Base-by-base conservation (phyloP, 64 coral and sea anemone genomes). In the Pachyseris speciosa region DNA sequence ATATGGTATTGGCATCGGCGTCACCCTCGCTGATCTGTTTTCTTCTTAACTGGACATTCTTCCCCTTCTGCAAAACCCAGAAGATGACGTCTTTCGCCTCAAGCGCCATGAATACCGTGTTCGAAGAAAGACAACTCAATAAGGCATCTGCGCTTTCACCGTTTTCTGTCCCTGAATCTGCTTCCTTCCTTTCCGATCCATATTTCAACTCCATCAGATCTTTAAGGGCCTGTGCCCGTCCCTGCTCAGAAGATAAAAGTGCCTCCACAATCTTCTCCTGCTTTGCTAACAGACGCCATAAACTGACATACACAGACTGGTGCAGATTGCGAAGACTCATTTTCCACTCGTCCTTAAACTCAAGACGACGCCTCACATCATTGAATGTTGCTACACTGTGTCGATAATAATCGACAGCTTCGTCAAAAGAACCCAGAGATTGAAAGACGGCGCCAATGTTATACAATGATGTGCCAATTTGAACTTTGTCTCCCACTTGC, bases 161-260 rank as follows among this genome's bases (percentile, higher is more conserved):
- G n/a, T 15, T 68, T 68, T 7, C 10, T 27, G 65, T 15, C 33
- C 65, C 67, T 70, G 34, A 39, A 24, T 15, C 41, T 1, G 43
- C 5, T 10, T 26, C 25, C 0, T 3, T 30, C 30, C 0, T 12
- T 75, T 75, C 24, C 48, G 38, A 29, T 12, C 4, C 42, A 26
- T 75, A 75, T 10, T 75, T 75, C 12, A 28, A 75, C 11, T 75
- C n/a, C 41, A 75, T 26, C 26, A 75, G 72, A 49, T 75, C 72
- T 75, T 49, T 48, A 2, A 75, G 38, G 13, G 42, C 41, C 15
- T 75, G 72, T 27, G 72, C 72, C 13, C 72, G 72, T 42, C 41
- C 72, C 30, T 75, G 42, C 36, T 70, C 67, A 39, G 67, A 32
- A 15, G 67, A 33, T 2, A 39, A 33, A 11, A 70, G 10, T 20